phyloP scores from a whole-genome alignment of 1,140 invertebrate species.

The Ephestia elutella region DNA sequence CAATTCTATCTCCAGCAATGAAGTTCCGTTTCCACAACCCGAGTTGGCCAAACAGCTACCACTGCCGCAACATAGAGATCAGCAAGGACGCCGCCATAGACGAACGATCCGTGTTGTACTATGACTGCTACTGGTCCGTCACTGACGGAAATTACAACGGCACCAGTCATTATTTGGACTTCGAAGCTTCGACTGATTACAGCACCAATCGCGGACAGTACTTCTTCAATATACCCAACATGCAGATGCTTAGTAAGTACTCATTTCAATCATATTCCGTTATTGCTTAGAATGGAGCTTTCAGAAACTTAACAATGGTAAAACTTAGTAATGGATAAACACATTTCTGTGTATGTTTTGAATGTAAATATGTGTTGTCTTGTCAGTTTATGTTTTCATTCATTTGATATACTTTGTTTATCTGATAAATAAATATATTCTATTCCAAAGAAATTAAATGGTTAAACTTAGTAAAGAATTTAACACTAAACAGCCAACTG shows the following conservation, averaged over 20 bases:
- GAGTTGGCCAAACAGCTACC: conserved; percentile 34
- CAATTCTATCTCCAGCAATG: conserved; percentile 41
- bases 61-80: conserved; percentile 60
- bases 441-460: too few species aligned
- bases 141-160: conserved; percentile 34
- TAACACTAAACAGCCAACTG: too few species aligned
- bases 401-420: too few species aligned
- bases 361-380: too few species aligned
- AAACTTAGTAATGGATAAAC: too few species aligned
- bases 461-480: too few species aligned
- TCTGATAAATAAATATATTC: too few species aligned
- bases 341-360: too few species aligned
- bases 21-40: conserved; percentile 56
- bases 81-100: conserved; percentile 52
- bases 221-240: conserved; percentile 59
- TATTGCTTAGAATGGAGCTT: too few species aligned
- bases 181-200: conserved; percentile 49
- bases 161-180: conserved; percentile 51
- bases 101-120: conserved; percentile 59
- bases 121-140: conserved; percentile 60
- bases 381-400: too few species aligned
- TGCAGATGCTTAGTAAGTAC: conserved; percentile 56
- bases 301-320: too few species aligned
- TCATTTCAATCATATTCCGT: too few species aligned
- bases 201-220: conserved; percentile 51